Base-by-base conservation (phyloP, 2,113 vertebrate species). In the Hyla sarda region DNA sequence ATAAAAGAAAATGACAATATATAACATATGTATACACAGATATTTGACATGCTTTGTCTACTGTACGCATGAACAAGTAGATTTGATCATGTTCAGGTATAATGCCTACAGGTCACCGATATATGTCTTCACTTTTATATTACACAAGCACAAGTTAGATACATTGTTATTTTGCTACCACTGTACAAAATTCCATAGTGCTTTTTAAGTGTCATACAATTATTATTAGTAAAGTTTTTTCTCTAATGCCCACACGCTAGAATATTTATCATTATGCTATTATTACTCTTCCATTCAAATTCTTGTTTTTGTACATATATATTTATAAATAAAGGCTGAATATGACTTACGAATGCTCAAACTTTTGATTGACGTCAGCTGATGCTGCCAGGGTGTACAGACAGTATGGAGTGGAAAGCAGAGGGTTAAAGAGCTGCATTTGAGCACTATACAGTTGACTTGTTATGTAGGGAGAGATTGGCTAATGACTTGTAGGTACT, bases 401-500 rank as follows among this genome's bases (percentile, higher is more conserved):
- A 5, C 45, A 60, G 28, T 30, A 21, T 28, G 23, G 47, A 85
- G 28, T 81, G 67, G 84, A n/a, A 45, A 28, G 45, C 50, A 73
- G 34, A 86, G 67, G 77, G 84, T 81, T 86, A 86, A 86, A 45
- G 45, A 58, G 90, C 93, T 92, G 91, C 89, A 92, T 95, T 93
- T 94, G 92, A 89, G 92, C 91, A 90, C 89, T 88, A 90, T 92
- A 93, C 92, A 89, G 91, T 91, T 93, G 93, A 93, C 95, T 95
- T 94, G 93, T 92, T 93, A 90, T 93, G 91, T 88, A 65, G 89
- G 88, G 90, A 92, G 90, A 93, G 94, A 90, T 92, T 93, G 91
- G 94, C 96, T 98, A 99, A 99, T 97, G 96, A 99, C 95, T 97
- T 94, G 95, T 96, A 97, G 96, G 95, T 96, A 93, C 93, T 92